Percentiles rank a stretch among this genome's conserved stretches.
Evolutionary conservation across 2,797 vertebrate genomes (phyloP).

Genomic region (Pseudochirops corinnae): DNA sequence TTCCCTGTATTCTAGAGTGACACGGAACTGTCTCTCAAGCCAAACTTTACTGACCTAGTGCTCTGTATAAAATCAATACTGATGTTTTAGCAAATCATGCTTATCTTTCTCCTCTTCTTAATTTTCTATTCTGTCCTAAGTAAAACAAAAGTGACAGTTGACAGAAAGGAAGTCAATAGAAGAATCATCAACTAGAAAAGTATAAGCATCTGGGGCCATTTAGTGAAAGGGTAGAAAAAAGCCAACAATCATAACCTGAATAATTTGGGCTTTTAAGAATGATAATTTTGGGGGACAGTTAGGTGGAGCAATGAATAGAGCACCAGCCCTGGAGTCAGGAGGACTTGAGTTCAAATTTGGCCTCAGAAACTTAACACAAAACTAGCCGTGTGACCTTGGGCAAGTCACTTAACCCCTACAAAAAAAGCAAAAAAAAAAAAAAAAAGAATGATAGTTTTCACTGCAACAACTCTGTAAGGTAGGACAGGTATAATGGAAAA

Average conservation of each 20-base stretch:
- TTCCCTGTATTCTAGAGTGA: neutral
- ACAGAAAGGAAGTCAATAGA: constrained; percentile 1
- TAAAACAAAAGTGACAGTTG: constrained; percentile 19
- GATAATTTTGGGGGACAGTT: neutral
- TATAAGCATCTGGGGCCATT: neutral
- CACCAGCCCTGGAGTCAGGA: no score
- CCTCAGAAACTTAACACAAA: no score
- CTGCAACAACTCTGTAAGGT: neutral
- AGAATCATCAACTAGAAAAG: constrained; percentile 44
- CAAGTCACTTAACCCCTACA: no score
- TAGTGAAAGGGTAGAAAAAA: neutral
- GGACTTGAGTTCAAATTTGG: no score
- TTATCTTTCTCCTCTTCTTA: constrained; percentile 16
- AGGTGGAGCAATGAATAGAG: no score
- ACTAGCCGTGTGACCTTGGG: no score
- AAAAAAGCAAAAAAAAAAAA: no score
- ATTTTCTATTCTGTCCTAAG: constrained; percentile 23
- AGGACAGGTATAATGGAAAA: neutral
- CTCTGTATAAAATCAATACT: constrained; percentile 27
- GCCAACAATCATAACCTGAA: neutral
- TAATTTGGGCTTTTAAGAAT: neutral
- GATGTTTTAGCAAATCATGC: constrained; percentile 37
- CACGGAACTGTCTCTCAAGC: neutral
- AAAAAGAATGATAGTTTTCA: neutral
- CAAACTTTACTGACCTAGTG: constrained; percentile 18